These are phyloP conservation scores for Drosophila meridionalis DNA, from an alignment of 2,888 invertebrate genomes.

Conservation along the genomic window DNA sequence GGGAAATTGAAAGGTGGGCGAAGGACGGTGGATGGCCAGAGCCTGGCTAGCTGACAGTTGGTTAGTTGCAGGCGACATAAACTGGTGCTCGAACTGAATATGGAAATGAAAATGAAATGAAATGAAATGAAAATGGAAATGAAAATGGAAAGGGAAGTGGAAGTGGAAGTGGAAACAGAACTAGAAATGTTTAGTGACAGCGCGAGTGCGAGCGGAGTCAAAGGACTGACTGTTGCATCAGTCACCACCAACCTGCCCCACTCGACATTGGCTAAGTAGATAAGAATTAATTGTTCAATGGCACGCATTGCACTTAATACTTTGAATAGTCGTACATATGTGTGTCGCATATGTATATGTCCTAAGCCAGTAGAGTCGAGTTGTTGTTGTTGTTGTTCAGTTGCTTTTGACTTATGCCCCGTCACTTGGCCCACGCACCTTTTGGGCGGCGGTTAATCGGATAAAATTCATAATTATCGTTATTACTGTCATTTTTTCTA, in stretches of 20 bases:
- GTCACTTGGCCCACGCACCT: slow-evolving; percentile 54
- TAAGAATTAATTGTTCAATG: slow-evolving; percentile 83
- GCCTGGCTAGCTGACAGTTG: slow-evolving; percentile 4
- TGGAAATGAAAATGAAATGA: slow-evolving; percentile 34
- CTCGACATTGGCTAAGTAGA: slow-evolving; percentile 67
- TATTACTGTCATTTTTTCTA: slow-evolving; percentile 84
- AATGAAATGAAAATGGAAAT: slow-evolving; percentile 27
- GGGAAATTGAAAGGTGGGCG: slow-evolving; percentile 4
- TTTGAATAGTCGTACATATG: slow-evolving; percentile 56
- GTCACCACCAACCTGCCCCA: slow-evolving; percentile 46
- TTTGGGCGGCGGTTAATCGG: slow-evolving; percentile 79
- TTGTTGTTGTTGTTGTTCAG: not conserved
- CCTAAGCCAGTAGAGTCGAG: not conserved
- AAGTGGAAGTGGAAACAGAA: slow-evolving; percentile 23
- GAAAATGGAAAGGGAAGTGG: slow-evolving; percentile 25
- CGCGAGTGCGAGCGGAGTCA: slow-evolving; percentile 9
- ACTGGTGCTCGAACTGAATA: slow-evolving; percentile 46
- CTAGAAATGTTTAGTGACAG: slow-evolving; percentile 23
- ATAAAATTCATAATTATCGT: slow-evolving; percentile 85
- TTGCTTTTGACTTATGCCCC: slow-evolving; percentile 57
- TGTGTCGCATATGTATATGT: not conserved
- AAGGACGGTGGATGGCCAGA: not conserved
- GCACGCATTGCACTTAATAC: slow-evolving; percentile 81
- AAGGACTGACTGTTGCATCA: slow-evolving; percentile 75
- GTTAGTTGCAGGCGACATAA: slow-evolving; percentile 38